Evolutionary conservation across 2,888 invertebrate genomes (phyloP), one percentile per base, ranked within the genome.

Genomic region (Ceraclea dissimilis): DNA sequence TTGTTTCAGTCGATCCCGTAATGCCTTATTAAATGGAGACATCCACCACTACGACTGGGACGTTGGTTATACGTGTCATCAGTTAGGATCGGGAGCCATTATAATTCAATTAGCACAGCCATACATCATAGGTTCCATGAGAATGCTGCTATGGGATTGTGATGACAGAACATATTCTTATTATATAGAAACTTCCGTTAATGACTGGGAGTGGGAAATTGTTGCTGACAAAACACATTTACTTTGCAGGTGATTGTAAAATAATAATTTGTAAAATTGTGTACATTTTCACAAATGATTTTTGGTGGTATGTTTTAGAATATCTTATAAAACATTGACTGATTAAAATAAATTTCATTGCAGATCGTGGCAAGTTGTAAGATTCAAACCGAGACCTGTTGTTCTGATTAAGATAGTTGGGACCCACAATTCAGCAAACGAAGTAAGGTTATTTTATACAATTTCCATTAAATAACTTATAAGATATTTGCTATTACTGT

Each of bases 11-110:
- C 88, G 98, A 11, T 88, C 90, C 49, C 82, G 97, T 63, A 96
- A 99, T 79, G 92, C 95, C 1, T 80, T 99, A 11, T 81, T 99
- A 58, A 97, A 99, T 79, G 98, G 98, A 13, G 94, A 98, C 71
- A 91, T 85, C 54, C 83, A 86, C 66, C 88, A 91, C 74, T 99
- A 98, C 73, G 96, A 98, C 78, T 98, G 97, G 97, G 98, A 99
- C 74, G 91, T 90, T 54, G 97, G 97, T 61, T 98, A 97, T 74
- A 97, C 96, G 2, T 97, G 96, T 72, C 96, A 97, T 78, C 96
- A 96, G 75, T 78, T 94, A 60, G 93, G 94, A 64, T 90, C 92
- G 63, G 97, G 98, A 57, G 87, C 92, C 64, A 96, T 99, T 68
- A 83, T 94, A 65, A 89, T 99, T 60, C 95, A 98, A 74, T 81